A percentile compares a stretch with the other conserved stretches of the same genome.
These are phyloP conservation scores for Cygnus olor DNA, from an alignment of 2,797 vertebrate species.

Conservation along the genomic window DNA sequence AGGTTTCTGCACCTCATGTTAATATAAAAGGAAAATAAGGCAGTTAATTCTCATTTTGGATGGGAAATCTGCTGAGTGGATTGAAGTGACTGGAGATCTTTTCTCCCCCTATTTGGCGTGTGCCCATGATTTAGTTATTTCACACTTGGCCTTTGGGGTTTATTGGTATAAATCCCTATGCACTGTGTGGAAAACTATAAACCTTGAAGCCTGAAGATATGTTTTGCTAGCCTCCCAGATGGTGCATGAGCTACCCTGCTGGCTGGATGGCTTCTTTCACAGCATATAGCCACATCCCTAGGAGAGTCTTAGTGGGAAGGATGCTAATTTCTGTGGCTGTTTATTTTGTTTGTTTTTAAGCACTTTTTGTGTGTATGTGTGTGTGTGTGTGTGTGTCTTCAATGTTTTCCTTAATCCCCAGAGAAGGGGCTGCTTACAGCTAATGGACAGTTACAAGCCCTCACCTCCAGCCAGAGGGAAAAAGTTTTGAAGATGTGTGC, in stretches of 20 bases:
- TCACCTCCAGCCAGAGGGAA: neutral
- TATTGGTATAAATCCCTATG: slow-evolving; percentile 1
- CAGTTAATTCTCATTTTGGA: neutral
- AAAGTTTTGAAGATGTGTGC: neutral
- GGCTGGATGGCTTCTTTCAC: neutral
- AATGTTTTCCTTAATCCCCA: neutral
- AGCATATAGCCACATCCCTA: neutral
- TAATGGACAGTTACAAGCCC: neutral
- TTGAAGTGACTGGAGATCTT: neutral
- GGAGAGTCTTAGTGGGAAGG: neutral
- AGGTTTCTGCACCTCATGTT: neutral
- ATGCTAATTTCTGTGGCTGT: neutral
- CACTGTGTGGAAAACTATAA: neutral
- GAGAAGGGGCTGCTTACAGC: neutral
- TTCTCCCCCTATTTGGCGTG: accelerated
- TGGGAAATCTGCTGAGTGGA: neutral
- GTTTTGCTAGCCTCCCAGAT: neutral
- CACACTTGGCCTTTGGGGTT: neutral
- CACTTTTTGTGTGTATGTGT: neutral
- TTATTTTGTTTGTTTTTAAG: neutral
- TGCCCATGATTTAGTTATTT: neutral
- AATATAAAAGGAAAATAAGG: neutral
- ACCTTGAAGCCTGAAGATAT: neutral
- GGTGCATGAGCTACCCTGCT: neutral
- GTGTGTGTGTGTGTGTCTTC: neutral